Evolutionary conservation across 2,113 vertebrate species (phyloP).

Genomic region (Girardinichthys multiradiatus): DNA sequence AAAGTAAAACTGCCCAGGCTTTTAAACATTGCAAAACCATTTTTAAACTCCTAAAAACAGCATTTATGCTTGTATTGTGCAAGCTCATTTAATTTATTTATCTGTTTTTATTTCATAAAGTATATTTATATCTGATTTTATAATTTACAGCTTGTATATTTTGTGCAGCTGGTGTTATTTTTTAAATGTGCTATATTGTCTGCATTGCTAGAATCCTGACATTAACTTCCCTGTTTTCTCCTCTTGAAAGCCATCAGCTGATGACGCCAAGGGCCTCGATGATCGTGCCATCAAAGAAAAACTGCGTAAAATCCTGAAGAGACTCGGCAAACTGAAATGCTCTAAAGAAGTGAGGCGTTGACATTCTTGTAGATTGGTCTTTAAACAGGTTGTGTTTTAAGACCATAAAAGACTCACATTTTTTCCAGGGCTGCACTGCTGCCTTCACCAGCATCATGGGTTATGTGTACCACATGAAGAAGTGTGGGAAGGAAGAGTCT

Average conservation of each 20-base stretch:
- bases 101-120: no score
- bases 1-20: not conserved
- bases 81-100: no score
- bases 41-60: not conserved
- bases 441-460: slow-evolving; percentile 96
- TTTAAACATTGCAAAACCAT: no score
- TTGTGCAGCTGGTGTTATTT: not conserved
- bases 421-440: slow-evolving; percentile 86
- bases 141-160: not conserved
- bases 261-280: slow-evolving; percentile 83
- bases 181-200: not conserved
- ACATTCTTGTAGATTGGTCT: not conserved
- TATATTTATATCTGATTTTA: not conserved
- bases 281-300: slow-evolving; percentile 87
- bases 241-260: slow-evolving; percentile 80
- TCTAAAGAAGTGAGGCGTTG: slow-evolving; percentile 82
- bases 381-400: not conserved
- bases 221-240: not conserved
- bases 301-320: slow-evolving; percentile 90
- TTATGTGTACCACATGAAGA: slow-evolving; percentile 91
- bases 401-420: not conserved
- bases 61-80: not conserved
- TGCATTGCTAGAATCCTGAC: not conserved
- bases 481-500: slow-evolving; percentile 90
- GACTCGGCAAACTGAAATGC: slow-evolving; percentile 91